Conservation (phyloP, 1,140 invertebrate species). For the Halictus rubicundus region DNA sequence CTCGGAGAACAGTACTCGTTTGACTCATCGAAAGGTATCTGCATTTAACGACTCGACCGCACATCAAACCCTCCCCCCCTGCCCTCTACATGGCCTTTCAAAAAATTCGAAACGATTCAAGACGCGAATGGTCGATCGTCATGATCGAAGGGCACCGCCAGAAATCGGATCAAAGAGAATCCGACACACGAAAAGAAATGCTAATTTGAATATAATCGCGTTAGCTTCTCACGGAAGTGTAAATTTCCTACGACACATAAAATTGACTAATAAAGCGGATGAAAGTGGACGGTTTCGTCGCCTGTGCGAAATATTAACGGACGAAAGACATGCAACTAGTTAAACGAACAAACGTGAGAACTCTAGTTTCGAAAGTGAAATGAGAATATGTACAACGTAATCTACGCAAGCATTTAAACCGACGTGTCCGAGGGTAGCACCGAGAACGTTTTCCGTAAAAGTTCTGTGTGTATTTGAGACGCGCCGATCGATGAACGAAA, state of each 20-base stretch:
- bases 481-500: not conserved
- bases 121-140: not conserved
- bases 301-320: too few species aligned
- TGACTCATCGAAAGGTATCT: constrained; percentile 28
- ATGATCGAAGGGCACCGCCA: not conserved
- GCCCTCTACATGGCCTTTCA: not conserved
- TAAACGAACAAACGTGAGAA: too few species aligned
- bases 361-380: too few species aligned
- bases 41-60: constrained; percentile 35
- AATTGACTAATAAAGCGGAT: too few species aligned
- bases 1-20: constrained; percentile 29
- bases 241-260: too few species aligned
- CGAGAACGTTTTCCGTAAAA: not conserved
- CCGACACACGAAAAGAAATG: not conserved
- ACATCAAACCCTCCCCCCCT: constrained; percentile 11
- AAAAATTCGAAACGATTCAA: not conserved
- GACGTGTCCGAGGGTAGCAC: not conserved
- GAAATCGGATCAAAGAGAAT: not conserved
- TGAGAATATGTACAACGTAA: too few species aligned
- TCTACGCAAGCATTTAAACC: too few species aligned
- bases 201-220: too few species aligned
- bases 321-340: too few species aligned
- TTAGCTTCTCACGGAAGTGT: too few species aligned
- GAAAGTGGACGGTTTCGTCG: too few species aligned
- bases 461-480: not conserved